Percentiles rank a stretch among this genome's conserved stretches.
These are phyloP conservation scores for Caradrina kadenii DNA, from an alignment of 2,888 invertebrate genomes.

Conservation along the genomic window DNA sequence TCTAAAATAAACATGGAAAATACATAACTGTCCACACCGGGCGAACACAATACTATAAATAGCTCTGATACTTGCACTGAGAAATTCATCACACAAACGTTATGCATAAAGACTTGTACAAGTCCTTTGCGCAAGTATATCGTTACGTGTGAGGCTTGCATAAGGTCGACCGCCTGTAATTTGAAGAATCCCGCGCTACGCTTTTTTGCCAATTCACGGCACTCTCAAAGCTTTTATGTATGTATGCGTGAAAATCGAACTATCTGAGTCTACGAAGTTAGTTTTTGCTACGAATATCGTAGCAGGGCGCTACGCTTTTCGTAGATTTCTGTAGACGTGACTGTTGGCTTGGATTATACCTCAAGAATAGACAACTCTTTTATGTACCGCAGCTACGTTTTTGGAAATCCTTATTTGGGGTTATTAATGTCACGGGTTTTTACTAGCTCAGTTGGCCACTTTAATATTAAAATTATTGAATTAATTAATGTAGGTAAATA, in stretches of 20 bases:
- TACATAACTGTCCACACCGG: no score
- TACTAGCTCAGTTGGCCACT: no score
- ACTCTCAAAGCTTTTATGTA: conserved; percentile 26
- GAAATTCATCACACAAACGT: background rate
- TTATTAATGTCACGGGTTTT: background rate
- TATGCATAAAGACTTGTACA: background rate
- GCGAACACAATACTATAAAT: no score
- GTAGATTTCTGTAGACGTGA: conserved; percentile 53
- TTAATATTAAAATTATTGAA: no score
- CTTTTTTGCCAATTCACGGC: conserved; percentile 13
- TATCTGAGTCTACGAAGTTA: conserved; percentile 41
- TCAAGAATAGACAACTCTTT: conserved; percentile 29
- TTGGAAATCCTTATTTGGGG: background rate
- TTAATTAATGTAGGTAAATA: no score
- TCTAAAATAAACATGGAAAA: no score
- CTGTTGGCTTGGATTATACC: conserved; percentile 34
- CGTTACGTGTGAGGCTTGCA: background rate
- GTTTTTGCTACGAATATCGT: conserved; percentile 52
- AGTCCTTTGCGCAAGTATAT: background rate
- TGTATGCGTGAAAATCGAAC: conserved; percentile 32
- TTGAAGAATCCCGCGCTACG: background rate
- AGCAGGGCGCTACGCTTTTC: conserved; percentile 43
- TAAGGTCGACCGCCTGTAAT: background rate
- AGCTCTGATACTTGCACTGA: no score
- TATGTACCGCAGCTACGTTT: background rate